Conservation (phyloP, 1,140 invertebrate species). For the Drosophila navojoa region DNA sequence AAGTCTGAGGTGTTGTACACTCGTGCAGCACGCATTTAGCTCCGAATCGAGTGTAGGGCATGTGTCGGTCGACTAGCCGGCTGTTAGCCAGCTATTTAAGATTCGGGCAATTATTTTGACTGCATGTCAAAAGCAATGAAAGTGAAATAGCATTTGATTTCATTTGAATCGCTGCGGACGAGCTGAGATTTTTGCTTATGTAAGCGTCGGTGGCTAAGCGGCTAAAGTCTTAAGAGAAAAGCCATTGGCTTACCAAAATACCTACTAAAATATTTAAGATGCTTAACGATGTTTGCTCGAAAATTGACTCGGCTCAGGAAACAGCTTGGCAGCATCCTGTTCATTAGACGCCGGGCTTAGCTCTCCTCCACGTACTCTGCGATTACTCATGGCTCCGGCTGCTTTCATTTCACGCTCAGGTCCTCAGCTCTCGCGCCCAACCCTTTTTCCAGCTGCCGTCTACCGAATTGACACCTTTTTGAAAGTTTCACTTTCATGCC, state of each 20-base stretch:
- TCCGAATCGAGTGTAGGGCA: constrained; percentile 42
- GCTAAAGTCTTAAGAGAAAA: constrained; percentile 18
- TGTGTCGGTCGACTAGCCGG: constrained; percentile 25
- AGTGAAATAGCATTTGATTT: constrained; percentile 55
- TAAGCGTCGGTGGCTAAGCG: background rate
- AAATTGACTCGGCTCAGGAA: constrained; percentile 7
- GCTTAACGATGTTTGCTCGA: background rate
- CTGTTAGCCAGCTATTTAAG: constrained; percentile 5
- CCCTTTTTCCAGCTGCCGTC: constrained; percentile 58
- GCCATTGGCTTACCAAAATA: constrained; percentile 16
- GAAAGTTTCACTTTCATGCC: constrained; percentile 80
- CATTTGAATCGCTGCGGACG: constrained; percentile 7
- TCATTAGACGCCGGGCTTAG: no score
- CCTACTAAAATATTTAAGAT: background rate
- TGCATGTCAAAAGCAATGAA: constrained; percentile 47
- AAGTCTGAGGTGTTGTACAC: background rate
- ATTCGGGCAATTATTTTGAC: constrained; percentile 31
- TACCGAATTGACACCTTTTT: constrained; percentile 73
- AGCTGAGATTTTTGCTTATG: constrained; percentile 14
- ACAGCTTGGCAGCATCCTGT: constrained; percentile 7
- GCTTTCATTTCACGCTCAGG: constrained; percentile 33
- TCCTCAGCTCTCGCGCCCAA: constrained; percentile 35
- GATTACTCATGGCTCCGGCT: constrained; percentile 2
- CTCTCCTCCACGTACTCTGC: background rate
- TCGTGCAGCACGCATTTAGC: background rate